Conservation (phyloP, 2,113 vertebrate genomes). For the Pteruthius melanotis region DNA sequence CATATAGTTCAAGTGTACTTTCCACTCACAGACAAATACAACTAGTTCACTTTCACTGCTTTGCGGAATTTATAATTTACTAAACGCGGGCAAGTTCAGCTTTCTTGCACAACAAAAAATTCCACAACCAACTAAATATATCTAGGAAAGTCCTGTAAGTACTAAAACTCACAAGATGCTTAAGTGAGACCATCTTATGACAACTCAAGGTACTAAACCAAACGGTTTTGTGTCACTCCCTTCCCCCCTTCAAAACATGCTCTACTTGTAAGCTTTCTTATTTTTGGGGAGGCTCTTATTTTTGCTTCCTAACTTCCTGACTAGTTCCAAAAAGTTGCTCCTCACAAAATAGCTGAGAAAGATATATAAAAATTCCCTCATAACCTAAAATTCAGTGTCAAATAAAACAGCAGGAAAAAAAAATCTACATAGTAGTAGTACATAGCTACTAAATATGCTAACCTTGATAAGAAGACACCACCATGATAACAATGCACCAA, state of each 20-base stretch:
- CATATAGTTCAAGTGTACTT: background rate
- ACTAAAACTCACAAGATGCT: background rate
- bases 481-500: background rate
- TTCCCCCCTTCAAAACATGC: background rate
- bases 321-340: background rate
- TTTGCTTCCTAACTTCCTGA: background rate
- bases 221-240: background rate
- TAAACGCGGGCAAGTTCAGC: background rate
- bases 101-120: background rate
- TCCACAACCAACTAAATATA: background rate
- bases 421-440: background rate
- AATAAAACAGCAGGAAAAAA: accelerated
- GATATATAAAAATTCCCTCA: background rate
- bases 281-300: background rate
- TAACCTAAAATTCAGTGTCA: background rate
- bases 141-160: background rate
- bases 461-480: background rate
- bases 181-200: background rate
- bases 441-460: background rate
- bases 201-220: background rate
- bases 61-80: background rate
- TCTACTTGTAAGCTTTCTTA: background rate
- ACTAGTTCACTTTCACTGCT: background rate
- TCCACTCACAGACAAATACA: background rate
- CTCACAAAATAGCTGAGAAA: background rate